phyloP scores from a whole-genome alignment of 1,140 invertebrate species.

The Orchesella cincta region DNA sequence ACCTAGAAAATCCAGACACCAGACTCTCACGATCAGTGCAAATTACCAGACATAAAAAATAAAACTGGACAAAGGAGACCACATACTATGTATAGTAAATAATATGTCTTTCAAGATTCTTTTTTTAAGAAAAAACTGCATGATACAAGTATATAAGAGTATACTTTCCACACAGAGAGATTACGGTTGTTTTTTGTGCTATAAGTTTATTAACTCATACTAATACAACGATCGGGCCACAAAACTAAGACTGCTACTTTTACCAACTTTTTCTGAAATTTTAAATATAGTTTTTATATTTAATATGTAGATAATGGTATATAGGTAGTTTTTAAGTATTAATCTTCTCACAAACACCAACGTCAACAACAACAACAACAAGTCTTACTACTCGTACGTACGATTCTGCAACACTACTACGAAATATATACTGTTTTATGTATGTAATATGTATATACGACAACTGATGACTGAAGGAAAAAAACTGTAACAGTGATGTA shows the following conservation, averaged over 20 bases:
- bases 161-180: not conserved
- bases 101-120: not conserved
- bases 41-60: too few species aligned
- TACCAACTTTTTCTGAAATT: conserved; percentile 3
- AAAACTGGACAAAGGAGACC: too few species aligned
- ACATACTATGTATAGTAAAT: not conserved
- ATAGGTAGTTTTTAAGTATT: conserved; percentile 8
- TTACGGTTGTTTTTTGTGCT: not conserved
- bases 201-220: conserved; percentile 15
- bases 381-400: conserved; percentile 5
- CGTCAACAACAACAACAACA: conserved; percentile 5
- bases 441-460: not conserved
- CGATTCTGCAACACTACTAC: not conserved
- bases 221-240: conserved; percentile 13
- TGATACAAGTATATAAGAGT: not conserved
- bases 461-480: too few species aligned
- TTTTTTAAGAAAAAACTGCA: not conserved
- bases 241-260: conserved; percentile 10
- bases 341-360: conserved; percentile 14
- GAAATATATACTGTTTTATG: not conserved
- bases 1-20: too few species aligned
- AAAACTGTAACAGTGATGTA: too few species aligned
- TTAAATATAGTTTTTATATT: not conserved
- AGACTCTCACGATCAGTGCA: too few species aligned
- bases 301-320: not conserved